Conservation (phyloP, 1,140 invertebrate genomes). For the Spodoptera litura region DNA sequence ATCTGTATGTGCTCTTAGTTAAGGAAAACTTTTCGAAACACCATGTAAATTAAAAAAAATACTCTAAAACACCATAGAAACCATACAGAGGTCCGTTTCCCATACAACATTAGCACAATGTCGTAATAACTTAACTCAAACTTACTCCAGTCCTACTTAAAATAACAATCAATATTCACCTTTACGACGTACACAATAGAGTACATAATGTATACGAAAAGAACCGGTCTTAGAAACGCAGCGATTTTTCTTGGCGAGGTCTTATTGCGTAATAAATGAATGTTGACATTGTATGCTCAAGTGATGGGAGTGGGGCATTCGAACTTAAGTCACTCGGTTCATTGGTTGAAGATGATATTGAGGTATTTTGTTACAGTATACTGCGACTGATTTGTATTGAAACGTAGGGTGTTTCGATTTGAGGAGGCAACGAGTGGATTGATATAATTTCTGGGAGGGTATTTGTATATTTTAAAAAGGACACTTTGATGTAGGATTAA, state of each 20-base stretch:
- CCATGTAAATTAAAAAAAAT: background rate
- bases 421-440: too few species aligned
- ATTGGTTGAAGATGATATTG: conserved; percentile 2
- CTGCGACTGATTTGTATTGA: too few species aligned
- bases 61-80: conserved; percentile 26
- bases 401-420: too few species aligned
- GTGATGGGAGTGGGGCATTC: conserved; percentile 52
- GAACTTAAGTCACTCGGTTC: conserved; percentile 32
- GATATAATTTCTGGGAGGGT: too few species aligned
- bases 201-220: conserved; percentile 34
- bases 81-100: conserved; percentile 36
- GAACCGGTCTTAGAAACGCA: conserved; percentile 59
- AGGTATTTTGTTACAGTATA: too few species aligned
- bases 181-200: conserved; percentile 47
- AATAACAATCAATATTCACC: conserved; percentile 30
- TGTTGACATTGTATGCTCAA: conserved; percentile 61
- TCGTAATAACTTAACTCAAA: conserved; percentile 47
- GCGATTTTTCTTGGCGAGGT: conserved; percentile 60
- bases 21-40: background rate
- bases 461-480: too few species aligned
- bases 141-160: conserved; percentile 48
- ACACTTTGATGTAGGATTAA: too few species aligned
- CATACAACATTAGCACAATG: conserved; percentile 48
- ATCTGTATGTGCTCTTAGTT: background rate
- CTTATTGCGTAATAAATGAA: conserved; percentile 63